Percentiles rank a stretch among this genome's conserved stretches.
Conservation (phyloP, 2,113 vertebrate species). For the Ursus arctos region DNA sequence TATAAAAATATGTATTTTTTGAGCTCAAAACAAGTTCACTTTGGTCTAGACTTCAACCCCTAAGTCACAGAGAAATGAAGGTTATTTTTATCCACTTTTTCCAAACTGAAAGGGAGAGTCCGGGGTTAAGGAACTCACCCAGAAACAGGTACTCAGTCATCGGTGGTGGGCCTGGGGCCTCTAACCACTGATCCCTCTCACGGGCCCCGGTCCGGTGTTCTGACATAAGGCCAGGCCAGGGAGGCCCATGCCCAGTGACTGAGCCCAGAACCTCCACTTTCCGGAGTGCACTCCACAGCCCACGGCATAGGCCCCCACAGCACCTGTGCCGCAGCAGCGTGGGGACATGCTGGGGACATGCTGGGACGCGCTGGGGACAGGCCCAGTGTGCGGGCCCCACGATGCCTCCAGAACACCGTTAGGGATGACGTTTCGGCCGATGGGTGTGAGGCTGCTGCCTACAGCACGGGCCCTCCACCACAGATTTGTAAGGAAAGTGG, state of each 20-base stretch:
- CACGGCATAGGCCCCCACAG: neutral
- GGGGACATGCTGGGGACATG: accelerated
- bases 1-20: accelerated
- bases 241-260: accelerated
- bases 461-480: accelerated
- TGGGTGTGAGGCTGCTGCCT: neutral
- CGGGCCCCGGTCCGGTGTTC: accelerated
- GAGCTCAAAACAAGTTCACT: neutral
- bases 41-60: neutral
- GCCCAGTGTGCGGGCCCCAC: too few species aligned
- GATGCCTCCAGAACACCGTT: accelerated
- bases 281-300: neutral
- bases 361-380: accelerated
- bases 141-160: neutral
- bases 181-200: too few species aligned
- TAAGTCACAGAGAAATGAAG: neutral
- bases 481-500: accelerated
- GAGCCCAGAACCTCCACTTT: accelerated
- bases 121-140: neutral
- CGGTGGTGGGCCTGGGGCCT: accelerated
- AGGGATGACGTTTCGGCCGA: too few species aligned
- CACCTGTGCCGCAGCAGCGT: accelerated
- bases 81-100: neutral
- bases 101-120: neutral
- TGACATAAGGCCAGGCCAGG: accelerated